Evolutionary conservation across 2,888 invertebrate species (phyloP).

Genomic region (Spodoptera littoralis): DNA sequence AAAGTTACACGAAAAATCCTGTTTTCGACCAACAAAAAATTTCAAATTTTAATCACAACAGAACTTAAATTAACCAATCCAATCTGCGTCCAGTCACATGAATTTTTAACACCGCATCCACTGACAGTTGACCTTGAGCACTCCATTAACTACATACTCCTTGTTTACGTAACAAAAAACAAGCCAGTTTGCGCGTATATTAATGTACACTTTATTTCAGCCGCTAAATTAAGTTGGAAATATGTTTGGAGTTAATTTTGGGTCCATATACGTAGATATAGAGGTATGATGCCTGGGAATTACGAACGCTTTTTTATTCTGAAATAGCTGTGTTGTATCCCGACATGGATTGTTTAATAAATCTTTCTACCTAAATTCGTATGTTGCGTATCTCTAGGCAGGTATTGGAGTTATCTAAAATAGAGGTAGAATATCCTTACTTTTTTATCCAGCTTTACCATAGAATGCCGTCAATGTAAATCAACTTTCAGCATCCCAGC

Average conservation of each 20-base stretch:
- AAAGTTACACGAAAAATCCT: too few species aligned
- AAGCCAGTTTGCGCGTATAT: conserved; percentile 24
- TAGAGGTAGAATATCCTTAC: too few species aligned
- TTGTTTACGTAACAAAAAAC: conserved; percentile 12
- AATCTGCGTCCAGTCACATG: too few species aligned
- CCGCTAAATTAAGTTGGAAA: conserved; percentile 47
- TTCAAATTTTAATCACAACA: too few species aligned
- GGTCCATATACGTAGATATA: conserved; percentile 23
- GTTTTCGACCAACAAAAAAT: too few species aligned
- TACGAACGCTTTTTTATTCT: conserved; percentile 20
- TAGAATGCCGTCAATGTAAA: too few species aligned
- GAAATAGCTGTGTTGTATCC: conserved; percentile 10
- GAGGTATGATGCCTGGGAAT: conserved; percentile 26
- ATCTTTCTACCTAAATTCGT: not conserved
- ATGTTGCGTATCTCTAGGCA: too few species aligned
- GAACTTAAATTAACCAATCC: too few species aligned
- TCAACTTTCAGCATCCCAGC: too few species aligned
- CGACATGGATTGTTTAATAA: conserved; percentile 22
- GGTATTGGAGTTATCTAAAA: too few species aligned
- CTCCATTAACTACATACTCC: conserved; percentile 17
- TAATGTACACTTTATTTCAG: conserved; percentile 43
- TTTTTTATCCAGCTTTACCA: too few species aligned
- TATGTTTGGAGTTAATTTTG: conserved; percentile 40
- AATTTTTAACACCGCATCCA: not conserved
- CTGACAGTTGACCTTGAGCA: not conserved